Evolutionary conservation across 2,113 vertebrate genomes (phyloP), one percentile per base, ranked within the genome.

Genomic region (Mugil cephalus): DNA sequence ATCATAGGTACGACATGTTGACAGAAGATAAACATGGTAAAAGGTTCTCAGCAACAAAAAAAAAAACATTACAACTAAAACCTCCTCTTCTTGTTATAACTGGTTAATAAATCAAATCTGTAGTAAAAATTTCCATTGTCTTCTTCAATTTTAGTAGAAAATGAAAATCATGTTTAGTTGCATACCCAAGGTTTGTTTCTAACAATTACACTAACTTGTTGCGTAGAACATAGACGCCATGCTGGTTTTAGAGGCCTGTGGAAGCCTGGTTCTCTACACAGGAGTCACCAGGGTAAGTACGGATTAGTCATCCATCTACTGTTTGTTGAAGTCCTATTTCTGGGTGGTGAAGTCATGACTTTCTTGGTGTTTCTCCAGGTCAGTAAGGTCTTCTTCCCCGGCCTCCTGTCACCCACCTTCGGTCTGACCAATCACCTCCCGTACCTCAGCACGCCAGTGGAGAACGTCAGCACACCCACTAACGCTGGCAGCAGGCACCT

Each of bases 211-310:
- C 7, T 70, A 3, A 30, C 24, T 19, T 74, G 11, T 11, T 65
- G 42, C 19, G 17, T 83, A 99, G 98, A 95, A 92, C 38, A 95
- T 97, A 39, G 91, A 95, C 54, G 95, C 94, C 0, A 95, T 98
- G 94, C 83, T 99, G 85, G 94, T 99, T 64, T 91, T 99, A 64
- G 98, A 99, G 74, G 89, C 93, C 79, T 97, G 93, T 77, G 97
- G 98, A 17, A 98, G 95, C 87, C 90, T 99, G 87, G 95, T 98
- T 56, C 93, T 99, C 7, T 99, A 98, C 85, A 98, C 97, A 1
- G 98, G 98, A 80, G 83, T 96, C 64, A 96, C 96, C 69, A 93
- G 95, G 93, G 98, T 99, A 65, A 52, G 87, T 10, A 42, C 7
- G 2, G 24, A 45, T n/a, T 35, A 43, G 4, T 17, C 24, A 30